phyloP scores from a whole-genome alignment of 2,888 invertebrate species.

The Lapara coniferarum region DNA sequence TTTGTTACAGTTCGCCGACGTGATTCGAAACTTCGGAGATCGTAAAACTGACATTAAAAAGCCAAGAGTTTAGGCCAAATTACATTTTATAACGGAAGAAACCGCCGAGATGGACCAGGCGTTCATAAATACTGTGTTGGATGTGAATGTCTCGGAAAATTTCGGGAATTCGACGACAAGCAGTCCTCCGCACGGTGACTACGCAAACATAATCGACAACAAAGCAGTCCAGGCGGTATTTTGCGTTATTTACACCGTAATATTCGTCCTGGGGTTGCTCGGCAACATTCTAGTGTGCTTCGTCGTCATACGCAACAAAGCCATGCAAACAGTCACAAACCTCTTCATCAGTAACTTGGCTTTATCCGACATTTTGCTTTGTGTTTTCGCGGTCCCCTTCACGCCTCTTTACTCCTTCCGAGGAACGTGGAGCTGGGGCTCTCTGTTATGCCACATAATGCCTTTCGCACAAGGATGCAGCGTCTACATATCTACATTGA shows the following conservation, averaged over 20 bases:
- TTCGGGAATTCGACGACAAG: constrained; percentile 51
- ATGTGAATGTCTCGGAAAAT: constrained; percentile 50
- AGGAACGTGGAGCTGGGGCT: constrained; percentile 96
- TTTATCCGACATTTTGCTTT: constrained; percentile 96
- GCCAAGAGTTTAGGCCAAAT: constrained; percentile 57
- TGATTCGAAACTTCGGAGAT: constrained; percentile 56
- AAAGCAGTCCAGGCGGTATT: constrained; percentile 88
- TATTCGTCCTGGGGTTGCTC: constrained; percentile 94
- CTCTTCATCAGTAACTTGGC: constrained; percentile 98
- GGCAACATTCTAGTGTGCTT: constrained; percentile 97
- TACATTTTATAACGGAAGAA: constrained; percentile 51
- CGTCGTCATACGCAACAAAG: constrained; percentile 95
- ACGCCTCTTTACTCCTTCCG: constrained; percentile 97
- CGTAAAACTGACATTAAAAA: constrained; percentile 64
- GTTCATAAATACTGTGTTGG: constrained; percentile 51
- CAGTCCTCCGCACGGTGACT: constrained; percentile 49
- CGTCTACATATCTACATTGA: constrained; percentile 98
- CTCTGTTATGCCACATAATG: constrained; percentile 94
- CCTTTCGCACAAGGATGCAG: constrained; percentile 97
- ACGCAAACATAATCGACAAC: constrained; percentile 85
- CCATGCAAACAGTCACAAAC: constrained; percentile 99
- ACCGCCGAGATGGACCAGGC: constrained; percentile 66
- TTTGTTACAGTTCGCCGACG: constrained; percentile 72
- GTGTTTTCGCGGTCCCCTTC: constrained; percentile 96
- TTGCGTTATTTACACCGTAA: constrained; percentile 90